Base-by-base conservation (phyloP, 2,888 invertebrate genomes). In the Spatulosminthurus flaviceps region DNA sequence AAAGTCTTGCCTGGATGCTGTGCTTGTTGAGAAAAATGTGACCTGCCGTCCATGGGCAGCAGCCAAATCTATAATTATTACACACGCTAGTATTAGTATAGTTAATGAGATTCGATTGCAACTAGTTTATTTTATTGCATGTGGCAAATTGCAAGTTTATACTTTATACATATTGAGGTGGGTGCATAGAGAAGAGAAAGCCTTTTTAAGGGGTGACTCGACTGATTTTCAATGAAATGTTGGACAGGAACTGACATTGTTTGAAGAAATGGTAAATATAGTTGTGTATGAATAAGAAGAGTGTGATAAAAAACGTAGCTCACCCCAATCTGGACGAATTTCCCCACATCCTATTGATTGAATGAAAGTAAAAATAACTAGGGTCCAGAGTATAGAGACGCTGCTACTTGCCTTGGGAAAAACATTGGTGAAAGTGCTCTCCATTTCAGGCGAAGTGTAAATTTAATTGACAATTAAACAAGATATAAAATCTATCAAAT, bases 1-100 rank as follows among this genome's bases (percentile, higher is more conserved):
- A 24, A 79, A 34, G 19, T 60, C 79, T 41, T 76, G 64, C 16
- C 24, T 42, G 9, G 7, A 26, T 0, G 21, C 26, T 69, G 69
- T 60, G 70, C 70, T 64, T 16, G 28, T n/a, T 13, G 79, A 70
- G 26, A 60, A 42, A 2, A 79, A 41, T 29, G 26, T 75, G 11
- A 79, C 61, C 21, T 60, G 11, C n/a, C 22, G 42, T 42, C 71
- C 79, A 76, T 79, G 79, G 64, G 76, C 41, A 67, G 76, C 71
- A 26, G 79, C 79, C 74, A 79, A 43, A 71, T 79, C 79, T 79
- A 79, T 76, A 70, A 60, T 41, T 79, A 51, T 61, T 11, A 66
- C 24, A 64, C 1, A 16, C 4, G 24, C 24, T 4, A 22, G 16
- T 11, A 64, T 26, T 24, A 64, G n/a, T 24, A 64, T 22, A 61